A percentile compares a stretch with the other conserved stretches of the same genome.
Conservation (phyloP, 2,888 invertebrate genomes). For the Crocallis elinguaria region DNA sequence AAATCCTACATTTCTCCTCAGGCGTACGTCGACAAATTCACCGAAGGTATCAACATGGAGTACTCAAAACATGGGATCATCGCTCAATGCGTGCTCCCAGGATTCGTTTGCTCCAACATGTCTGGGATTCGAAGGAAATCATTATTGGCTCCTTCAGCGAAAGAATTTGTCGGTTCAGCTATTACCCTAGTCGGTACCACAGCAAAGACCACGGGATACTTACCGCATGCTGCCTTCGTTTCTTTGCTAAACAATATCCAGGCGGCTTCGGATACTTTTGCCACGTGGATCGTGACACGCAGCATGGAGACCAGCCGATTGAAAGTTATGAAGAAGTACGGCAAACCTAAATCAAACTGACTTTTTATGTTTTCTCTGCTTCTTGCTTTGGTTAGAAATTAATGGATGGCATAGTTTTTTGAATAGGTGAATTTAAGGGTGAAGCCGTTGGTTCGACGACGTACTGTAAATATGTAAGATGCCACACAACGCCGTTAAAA, state of each 20-base stretch:
- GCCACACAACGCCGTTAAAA: too few relatives aligned
- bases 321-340: constrained; percentile 83
- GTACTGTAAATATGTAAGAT: too few relatives aligned
- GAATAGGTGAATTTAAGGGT: too few relatives aligned
- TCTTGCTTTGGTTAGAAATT: constrained; percentile 18
- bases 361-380: constrained; percentile 25
- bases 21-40: constrained; percentile 93
- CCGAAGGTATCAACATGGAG: constrained; percentile 90
- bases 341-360: constrained; percentile 63
- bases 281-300: constrained; percentile 86
- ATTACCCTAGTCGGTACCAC: constrained; percentile 89
- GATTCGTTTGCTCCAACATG: constrained; percentile 96
- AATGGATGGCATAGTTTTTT: constrained; percentile 1
- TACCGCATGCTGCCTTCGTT: constrained; percentile 87
- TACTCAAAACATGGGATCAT: constrained; percentile 89
- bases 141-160: constrained; percentile 90
- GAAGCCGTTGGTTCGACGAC: too few relatives aligned
- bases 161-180: constrained; percentile 89
- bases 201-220: constrained; percentile 90
- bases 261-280: constrained; percentile 79
- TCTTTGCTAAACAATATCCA: constrained; percentile 75
- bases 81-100: constrained; percentile 93
- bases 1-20: constrained; percentile 48
- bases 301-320: constrained; percentile 87
- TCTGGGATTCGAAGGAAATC: constrained; percentile 90